Conservation (phyloP, 1,140 invertebrate genomes). For the Drosophila melanogaster region DNA sequence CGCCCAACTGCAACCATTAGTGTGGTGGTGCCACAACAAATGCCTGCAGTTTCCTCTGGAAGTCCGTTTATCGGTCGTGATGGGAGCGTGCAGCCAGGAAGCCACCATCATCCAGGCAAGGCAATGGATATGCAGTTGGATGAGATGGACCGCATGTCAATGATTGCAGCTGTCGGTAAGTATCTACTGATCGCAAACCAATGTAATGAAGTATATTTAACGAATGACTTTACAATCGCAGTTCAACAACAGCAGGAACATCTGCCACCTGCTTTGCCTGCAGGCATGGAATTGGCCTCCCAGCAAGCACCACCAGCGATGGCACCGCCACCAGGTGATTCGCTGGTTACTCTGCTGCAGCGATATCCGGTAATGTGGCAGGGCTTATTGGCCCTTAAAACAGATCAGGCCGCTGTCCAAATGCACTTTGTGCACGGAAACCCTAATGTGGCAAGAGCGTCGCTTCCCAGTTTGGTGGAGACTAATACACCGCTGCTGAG, state of each 20-base stretch:
- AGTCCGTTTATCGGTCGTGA: conserved; percentile 86
- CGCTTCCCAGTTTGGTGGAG: conserved; percentile 92
- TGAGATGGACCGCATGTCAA: conserved; percentile 69
- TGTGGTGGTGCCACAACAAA: conserved; percentile 82
- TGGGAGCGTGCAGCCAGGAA: conserved; percentile 61
- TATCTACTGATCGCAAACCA: background rate
- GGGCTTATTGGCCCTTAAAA: conserved; percentile 96
- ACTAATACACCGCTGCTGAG: conserved; percentile 92
- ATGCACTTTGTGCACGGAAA: conserved; percentile 99
- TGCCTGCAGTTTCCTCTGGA: conserved; percentile 74
- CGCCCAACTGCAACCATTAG: conserved; percentile 85
- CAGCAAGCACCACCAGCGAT: conserved; percentile 88
- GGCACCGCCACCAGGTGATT: conserved; percentile 91
- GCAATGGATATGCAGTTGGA: conserved; percentile 75
- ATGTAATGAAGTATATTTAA: conserved; percentile 1
- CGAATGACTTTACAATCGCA: conserved; percentile 29
- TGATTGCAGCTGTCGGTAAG: conserved; percentile 65
- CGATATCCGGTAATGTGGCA: conserved; percentile 98
- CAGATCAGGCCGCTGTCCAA: conserved; percentile 97
- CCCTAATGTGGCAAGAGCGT: conserved; percentile 92
- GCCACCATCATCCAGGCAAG: conserved; percentile 75
- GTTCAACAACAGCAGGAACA: conserved; percentile 67
- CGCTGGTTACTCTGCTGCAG: conserved; percentile 91
- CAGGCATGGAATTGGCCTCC: conserved; percentile 57
- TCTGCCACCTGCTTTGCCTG: conserved; percentile 42